Evolutionary conservation across 2,888 invertebrate species (phyloP).

Genomic region (Alentia gelatinosa): DNA sequence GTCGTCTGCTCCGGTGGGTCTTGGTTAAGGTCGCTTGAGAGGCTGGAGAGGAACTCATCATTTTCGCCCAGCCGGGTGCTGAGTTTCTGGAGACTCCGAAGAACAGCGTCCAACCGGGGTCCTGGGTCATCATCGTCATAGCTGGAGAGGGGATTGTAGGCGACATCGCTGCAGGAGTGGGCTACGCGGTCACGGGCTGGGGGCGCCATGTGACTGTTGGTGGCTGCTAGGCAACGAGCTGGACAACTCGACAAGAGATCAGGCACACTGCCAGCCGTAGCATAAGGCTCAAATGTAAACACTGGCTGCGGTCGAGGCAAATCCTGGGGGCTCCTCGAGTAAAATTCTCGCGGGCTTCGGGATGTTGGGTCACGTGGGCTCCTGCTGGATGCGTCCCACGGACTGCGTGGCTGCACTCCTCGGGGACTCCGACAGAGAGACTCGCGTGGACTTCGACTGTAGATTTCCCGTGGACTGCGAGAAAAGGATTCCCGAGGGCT

Average conservation of each 20-base stretch:
- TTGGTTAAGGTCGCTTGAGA: background rate
- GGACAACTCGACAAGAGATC: conserved; percentile 20
- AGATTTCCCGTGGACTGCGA: conserved; percentile 23
- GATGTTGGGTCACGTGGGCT: background rate
- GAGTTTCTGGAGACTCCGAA: conserved; percentile 48
- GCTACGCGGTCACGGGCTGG: background rate
- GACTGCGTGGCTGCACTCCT: conserved; percentile 12
- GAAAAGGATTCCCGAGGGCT: conserved; percentile 27
- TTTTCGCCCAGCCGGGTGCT: conserved; percentile 49
- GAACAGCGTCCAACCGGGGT: conserved; percentile 46
- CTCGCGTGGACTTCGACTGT: conserved; percentile 34
- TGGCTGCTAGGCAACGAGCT: conserved; percentile 33
- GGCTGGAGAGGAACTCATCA: conserved; percentile 48
- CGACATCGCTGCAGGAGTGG: conserved; percentile 17
- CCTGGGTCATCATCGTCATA: conserved; percentile 55
- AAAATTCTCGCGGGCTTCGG: conserved; percentile 37
- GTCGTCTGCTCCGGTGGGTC: background rate
- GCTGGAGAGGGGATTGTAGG: background rate
- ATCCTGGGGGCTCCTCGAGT: conserved; percentile 22
- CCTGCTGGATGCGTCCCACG: background rate
- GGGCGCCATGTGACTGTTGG: background rate
- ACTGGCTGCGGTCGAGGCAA: conserved; percentile 35
- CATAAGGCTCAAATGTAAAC: conserved; percentile 44
- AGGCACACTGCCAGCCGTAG: conserved; percentile 30
- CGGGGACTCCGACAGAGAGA: conserved; percentile 29